Evolutionary conservation across 2,888 invertebrate species (phyloP).

Genomic region (Mythimna ferrago): DNA sequence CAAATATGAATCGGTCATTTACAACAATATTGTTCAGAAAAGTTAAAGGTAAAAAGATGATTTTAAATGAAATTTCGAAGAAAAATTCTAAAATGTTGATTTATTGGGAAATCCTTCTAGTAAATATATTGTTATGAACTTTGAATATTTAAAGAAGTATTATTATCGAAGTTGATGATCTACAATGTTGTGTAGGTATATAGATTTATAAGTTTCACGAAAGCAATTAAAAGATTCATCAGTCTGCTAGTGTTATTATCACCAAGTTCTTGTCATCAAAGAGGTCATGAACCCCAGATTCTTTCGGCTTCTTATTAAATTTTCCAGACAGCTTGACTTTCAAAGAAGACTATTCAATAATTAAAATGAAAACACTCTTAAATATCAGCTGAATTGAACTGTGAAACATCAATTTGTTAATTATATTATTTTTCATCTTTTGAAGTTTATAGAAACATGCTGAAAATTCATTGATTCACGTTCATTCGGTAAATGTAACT

Average conservation of each 20-base stretch:
- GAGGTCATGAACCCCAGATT: background rate
- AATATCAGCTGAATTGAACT: conserved; percentile 42
- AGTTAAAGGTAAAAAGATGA: background rate
- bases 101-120: background rate
- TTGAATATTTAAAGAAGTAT: background rate
- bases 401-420: conserved; percentile 45
- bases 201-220: conserved; percentile 1
- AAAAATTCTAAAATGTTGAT: background rate
- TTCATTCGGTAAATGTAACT: conserved; percentile 44
- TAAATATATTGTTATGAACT: background rate
- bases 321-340: conserved; percentile 52
- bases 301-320: conserved; percentile 45
- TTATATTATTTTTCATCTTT: conserved; percentile 61
- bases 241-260: background rate
- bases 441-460: conserved; percentile 38
- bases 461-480: conserved; percentile 18
- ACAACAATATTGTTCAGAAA: too few species aligned
- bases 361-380: conserved; percentile 52
- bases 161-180: background rate
- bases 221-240: conserved; percentile 11
- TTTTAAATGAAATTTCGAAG: background rate
- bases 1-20: too few species aligned
- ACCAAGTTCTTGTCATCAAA: conserved; percentile 8
- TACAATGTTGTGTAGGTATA: background rate
- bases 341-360: conserved; percentile 50